Evolutionary conservation across 2,113 vertebrate genomes (phyloP), one percentile per base, ranked within the genome.

Genomic region (Cairina moschata): DNA sequence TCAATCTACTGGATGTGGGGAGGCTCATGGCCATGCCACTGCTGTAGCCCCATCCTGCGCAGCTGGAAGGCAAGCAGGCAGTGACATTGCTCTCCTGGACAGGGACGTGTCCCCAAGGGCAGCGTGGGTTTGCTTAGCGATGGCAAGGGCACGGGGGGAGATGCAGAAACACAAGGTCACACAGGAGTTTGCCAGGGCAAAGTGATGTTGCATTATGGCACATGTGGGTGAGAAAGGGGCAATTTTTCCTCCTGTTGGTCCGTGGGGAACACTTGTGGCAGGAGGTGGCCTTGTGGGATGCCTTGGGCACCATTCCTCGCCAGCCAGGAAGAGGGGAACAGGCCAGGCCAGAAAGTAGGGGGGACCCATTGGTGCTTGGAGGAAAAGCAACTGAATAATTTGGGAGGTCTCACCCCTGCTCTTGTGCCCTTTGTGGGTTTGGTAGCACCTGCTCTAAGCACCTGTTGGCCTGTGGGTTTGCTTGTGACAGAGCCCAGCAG

Each of bases 21-120:
- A 44, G 17, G 50, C 22, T 72, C 22, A 6, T 0, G 22, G 52
- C 54, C 0, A 0, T 42, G 32, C 36, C 13, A 1, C 60, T 42
- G 52, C 63, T 81, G 54, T 44, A 20, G n/a, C 31, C 28, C 76
- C 81, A 69, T 40, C 15, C 83, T 42, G 18, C 23, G 21, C 5
- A 5, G n/a, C 42, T 34, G 29, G 62, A 74, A 74, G 56, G 52
- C 11, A 74, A 36, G 22, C 3, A 6, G 85, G 56, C 36, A 13
- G 22, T 62, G 68, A 29, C 56, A 48, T 52, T 26, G 6, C 11
- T 17, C 14, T 1, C 32, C 58, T 85, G n/a, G 62, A 56, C 5
- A 1, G 22, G 65, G 5, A 32, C 4, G 8, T 13, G 16, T 13
- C 31, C 38, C 52, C 23, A 20, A 25, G 55, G 38, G 40, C 16